Evolutionary conservation across 2,113 vertebrate species (phyloP).

Genomic region (Rynchops niger): DNA sequence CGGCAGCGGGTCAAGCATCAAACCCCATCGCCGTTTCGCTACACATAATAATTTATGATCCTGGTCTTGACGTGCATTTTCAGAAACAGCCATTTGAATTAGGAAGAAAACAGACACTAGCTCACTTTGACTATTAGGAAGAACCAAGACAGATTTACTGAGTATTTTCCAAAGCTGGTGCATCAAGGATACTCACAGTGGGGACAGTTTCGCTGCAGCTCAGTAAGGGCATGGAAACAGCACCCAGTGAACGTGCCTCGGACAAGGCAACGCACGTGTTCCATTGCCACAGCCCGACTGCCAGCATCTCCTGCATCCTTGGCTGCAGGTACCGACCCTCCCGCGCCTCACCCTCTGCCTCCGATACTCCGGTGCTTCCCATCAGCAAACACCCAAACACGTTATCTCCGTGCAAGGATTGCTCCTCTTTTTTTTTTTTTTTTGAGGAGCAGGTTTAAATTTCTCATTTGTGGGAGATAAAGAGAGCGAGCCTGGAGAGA

Average conservation of each 20-base stretch:
- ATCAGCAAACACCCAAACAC: background rate
- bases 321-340: rapidly evolving
- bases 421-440: background rate
- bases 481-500: background rate
- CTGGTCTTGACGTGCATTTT: background rate
- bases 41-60: background rate
- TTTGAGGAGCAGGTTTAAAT: background rate
- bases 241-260: rapidly evolving
- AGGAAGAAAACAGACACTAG: background rate
- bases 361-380: background rate
- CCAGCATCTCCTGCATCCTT: background rate
- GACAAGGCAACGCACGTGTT: background rate
- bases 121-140: background rate
- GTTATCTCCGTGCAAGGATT: background rate
- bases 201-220: background rate
- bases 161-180: background rate
- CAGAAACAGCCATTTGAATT: background rate
- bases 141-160: background rate
- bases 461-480: background rate
- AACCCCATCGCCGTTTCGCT: background rate
- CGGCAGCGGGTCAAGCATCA: background rate
- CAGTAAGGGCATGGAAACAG: background rate
- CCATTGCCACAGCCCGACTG: too few species aligned
- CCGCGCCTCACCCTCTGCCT: background rate
- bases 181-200: too few species aligned